Evolutionary conservation across 2,888 invertebrate species (phyloP), one percentile per base, ranked within the genome.

Genomic region (Sesia bembeciformis): DNA sequence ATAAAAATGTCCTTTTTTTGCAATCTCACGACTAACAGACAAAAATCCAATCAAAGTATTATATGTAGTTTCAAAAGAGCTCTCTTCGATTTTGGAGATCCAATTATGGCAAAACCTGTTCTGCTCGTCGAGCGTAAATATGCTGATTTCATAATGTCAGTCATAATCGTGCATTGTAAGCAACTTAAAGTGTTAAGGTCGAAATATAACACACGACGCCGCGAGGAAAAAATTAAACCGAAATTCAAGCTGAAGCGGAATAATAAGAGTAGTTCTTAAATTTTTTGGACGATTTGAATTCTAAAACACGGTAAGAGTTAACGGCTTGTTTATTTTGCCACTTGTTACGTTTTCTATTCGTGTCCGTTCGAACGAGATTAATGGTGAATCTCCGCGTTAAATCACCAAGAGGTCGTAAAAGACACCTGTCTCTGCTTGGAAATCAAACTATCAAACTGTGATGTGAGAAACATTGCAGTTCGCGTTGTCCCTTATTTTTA

Each of bases 341-440:
- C 67, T 72, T 69, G 52, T 52, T n/a, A 52, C 52, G 40, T 52
- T 64, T 70, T 69, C 74, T 81, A 82, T 83, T 84, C 74, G 68
- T 72, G 81, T 80, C 79, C 74, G 72, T 79, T 69, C 74, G 73
- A 86, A 82, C 72, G 72, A 78, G 87, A 87, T 87, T 88, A 87
- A 89, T 82, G 81, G 81, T 74, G 70, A 81, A 84, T 85, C 80
- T 76, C 69, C 65, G 74, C 70, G 73, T 73, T 87, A 88, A 88
- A 89, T 86, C 86, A 83, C 77, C 64, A 72, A 67, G 72, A 66
- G 74, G 71, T 77, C 83, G 81, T 89, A 84, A 88, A 88, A 85
- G 84, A 81, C 88, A 89, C 86, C 87, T 89, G 88, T 82, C 83
- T 76, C 71, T 74, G 67, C 72, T 75, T 50, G 38, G 23, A 39